Base-by-base conservation (phyloP, 35 echinoderm and acorn worm species). In the Chiridota heheva region DNA sequence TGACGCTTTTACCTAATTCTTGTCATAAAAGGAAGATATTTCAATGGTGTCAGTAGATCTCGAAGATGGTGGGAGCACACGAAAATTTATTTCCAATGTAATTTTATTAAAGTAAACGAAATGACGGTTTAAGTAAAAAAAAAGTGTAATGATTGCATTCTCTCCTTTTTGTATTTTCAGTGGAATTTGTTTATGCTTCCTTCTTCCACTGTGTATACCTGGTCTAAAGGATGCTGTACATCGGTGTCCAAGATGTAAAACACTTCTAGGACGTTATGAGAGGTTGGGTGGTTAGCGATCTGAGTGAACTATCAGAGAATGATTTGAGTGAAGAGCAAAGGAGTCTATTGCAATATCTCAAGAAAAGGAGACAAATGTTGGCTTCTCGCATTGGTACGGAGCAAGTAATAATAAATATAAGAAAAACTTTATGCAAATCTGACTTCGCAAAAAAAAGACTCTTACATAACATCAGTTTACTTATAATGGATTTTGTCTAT, bases 221-320 rank as follows among this genome's bases (percentile, higher is more conserved):
- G 55, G 65, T 7, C 81, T 84, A 13, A 84, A 72, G 68, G 81
- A 84, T 28, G 55, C 73, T 1, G 36, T 40, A 38, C 81, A 84
- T 46, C 51, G 81, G 0, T 84, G 81, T 60, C 91, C 91, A 43
- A 53, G 83, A 18, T 94, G 91, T 20, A 88, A 94, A 2, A 36
- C 22, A n/a, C 24, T 58, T 8, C 7, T 94, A 57, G 91, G 91
- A 0, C 55, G 53, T 39, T 88, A 88, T 27, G 53, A 84, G 25
- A 82, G 82, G 30, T 25, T 94, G 36, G 72, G 82, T 51, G 72
- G 4, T 8, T 66, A 66, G 12, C 10, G 17, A 13, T 12, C 10
- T 66, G 62, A 13, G 29, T 12, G 17, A 66, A 13, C 7, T 13
- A 10, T 8, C 29, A 28, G 29, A 58, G 17, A 48, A 18, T 2